Evolutionary conservation across 2,888 invertebrate genomes (phyloP).

Genomic region (Heliconius ethilla): DNA sequence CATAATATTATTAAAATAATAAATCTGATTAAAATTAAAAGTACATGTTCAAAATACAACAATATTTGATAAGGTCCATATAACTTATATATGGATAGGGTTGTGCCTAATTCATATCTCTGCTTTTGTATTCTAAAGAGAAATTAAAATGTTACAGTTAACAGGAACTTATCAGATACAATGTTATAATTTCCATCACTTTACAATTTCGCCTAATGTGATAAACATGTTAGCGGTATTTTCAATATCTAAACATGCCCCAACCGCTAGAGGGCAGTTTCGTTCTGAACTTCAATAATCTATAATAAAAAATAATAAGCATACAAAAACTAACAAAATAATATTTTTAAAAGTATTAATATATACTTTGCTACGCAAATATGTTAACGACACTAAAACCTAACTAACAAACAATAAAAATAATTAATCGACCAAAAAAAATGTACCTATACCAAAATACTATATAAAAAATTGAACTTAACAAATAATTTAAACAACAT

Average conservation of each 20-base stretch:
- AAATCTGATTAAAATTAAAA: too few species aligned
- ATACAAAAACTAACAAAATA: neutral
- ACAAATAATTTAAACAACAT: neutral
- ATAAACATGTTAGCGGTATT: neutral
- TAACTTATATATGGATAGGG: neutral
- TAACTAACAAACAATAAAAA: too few species aligned
- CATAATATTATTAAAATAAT: too few species aligned
- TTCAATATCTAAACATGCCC: slow-evolving; percentile 2
- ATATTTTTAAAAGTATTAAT: neutral
- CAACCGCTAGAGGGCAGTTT: slow-evolving; percentile 8
- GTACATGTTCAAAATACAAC: too few species aligned
- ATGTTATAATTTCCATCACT: neutral
- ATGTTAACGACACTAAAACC: too few species aligned
- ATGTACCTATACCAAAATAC: neutral
- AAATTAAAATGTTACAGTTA: neutral
- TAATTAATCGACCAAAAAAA: too few species aligned
- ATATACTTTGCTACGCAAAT: too few species aligned
- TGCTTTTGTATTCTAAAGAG: neutral
- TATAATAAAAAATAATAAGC: neutral
- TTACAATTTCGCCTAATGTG: neutral
- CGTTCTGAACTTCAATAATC: slow-evolving; percentile 24
- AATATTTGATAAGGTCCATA: slow-evolving; percentile 1
- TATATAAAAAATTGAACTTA: neutral
- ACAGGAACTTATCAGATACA: neutral
- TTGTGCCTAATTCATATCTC: neutral